A percentile compares a stretch with the other conserved stretches of the same genome.
Conservation (phyloP, 2,888 invertebrate species). For the Ornithoptera alexandrae region DNA sequence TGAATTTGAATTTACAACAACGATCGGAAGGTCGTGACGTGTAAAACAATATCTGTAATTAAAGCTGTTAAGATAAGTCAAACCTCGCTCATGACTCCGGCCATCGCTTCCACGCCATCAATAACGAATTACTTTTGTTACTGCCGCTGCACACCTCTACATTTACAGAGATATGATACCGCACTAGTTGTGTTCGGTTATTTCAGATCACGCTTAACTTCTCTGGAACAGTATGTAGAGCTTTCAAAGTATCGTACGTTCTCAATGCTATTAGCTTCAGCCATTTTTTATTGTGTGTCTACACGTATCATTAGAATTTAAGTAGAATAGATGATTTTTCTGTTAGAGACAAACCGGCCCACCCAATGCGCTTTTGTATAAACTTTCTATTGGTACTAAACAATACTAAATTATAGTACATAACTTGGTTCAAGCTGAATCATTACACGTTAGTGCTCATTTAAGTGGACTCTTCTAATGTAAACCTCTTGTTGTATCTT, state of each 20-base stretch:
- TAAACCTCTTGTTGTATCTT: too few species aligned
- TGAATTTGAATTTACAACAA: slow-evolving; percentile 7
- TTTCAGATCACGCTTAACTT: slow-evolving; percentile 36
- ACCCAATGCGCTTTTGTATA: background rate
- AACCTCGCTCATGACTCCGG: slow-evolving; percentile 54
- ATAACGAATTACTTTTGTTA: slow-evolving; percentile 73
- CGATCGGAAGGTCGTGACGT: slow-evolving; percentile 41
- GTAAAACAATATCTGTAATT: slow-evolving; percentile 59
- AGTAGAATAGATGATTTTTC: slow-evolving; percentile 1
- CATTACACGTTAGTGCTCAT: too few species aligned
- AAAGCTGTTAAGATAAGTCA: slow-evolving; percentile 63
- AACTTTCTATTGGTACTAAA: background rate
- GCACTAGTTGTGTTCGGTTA: slow-evolving; percentile 35
- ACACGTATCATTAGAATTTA: slow-evolving; percentile 10
- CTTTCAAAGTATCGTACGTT: slow-evolving; percentile 19
- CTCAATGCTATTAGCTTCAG: slow-evolving; percentile 14
- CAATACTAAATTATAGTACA: background rate
- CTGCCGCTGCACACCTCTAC: slow-evolving; percentile 34
- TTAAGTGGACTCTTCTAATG: too few species aligned
- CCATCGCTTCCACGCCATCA: slow-evolving; percentile 59
- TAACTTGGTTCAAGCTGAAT: too few species aligned
- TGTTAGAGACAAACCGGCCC: background rate
- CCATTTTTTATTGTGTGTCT: slow-evolving; percentile 7
- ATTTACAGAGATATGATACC: slow-evolving; percentile 34
- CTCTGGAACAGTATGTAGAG: slow-evolving; percentile 9